Conservation (phyloP, 2,888 invertebrate genomes). For the Gari tellinella region DNA sequence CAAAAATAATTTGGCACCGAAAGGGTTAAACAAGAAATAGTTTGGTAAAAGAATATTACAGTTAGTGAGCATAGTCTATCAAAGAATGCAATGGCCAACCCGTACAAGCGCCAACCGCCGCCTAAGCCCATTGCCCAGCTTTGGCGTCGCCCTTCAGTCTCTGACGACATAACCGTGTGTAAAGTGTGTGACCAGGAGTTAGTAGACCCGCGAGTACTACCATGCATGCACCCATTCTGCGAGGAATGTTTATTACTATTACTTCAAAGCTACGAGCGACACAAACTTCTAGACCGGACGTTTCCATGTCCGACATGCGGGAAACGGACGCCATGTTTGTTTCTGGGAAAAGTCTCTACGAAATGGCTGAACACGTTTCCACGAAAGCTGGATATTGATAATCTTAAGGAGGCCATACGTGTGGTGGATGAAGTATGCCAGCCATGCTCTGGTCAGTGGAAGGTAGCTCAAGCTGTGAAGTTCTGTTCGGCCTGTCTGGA, state of each 20-base stretch:
- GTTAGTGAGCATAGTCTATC: no score
- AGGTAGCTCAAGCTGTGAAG: constrained; percentile 26
- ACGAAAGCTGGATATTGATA: constrained; percentile 41
- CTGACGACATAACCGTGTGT: constrained; percentile 43
- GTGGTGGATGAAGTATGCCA: constrained; percentile 52
- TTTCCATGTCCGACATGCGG: constrained; percentile 54
- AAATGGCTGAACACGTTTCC: constrained; percentile 55
- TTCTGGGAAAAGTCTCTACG: constrained; percentile 40
- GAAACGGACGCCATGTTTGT: constrained; percentile 38
- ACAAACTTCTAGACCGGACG: constrained; percentile 44
- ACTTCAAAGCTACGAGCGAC: constrained; percentile 43
- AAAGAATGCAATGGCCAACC: no score
- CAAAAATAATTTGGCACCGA: no score
- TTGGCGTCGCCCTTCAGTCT: constrained; percentile 45
- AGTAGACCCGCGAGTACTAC: constrained; percentile 40
- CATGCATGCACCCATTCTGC: constrained; percentile 57
- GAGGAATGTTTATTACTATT: constrained; percentile 46
- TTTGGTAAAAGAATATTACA: no score
- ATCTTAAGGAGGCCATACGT: constrained; percentile 47
- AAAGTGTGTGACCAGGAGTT: constrained; percentile 36
- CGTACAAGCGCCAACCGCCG: constrained; percentile 5
- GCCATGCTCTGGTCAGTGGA: constrained; percentile 45
- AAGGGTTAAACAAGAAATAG: no score
- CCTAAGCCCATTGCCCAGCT: constrained; percentile 48
- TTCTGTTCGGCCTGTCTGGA: constrained; percentile 49